phyloP scores from a whole-genome alignment of 2,888 invertebrate genomes.

The Temnothorax rugatulus region DNA sequence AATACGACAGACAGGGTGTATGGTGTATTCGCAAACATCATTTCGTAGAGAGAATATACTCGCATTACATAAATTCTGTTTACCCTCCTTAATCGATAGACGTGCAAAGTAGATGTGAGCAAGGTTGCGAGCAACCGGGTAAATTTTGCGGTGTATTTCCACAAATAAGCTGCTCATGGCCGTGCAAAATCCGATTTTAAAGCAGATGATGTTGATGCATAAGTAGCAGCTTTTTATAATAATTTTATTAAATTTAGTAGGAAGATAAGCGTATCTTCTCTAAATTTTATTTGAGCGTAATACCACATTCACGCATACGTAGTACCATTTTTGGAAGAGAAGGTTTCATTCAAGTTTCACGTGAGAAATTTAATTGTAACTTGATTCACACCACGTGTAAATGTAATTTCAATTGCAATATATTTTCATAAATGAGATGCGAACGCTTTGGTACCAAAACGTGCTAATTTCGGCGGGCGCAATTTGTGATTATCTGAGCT shows the following conservation, averaged over 20 bases:
- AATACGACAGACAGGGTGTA: neutral
- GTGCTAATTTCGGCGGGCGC: neutral
- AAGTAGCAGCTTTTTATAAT: neutral
- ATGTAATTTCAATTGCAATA: neutral
- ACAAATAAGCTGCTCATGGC: neutral
- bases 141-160: constrained; percentile 26
- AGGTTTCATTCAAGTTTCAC: neutral
- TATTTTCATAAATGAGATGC: constrained; percentile 3
- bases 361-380: neutral
- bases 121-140: constrained; percentile 7
- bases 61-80: constrained; percentile 44
- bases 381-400: neutral
- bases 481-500: constrained; percentile 34
- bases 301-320: neutral
- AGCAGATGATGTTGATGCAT: neutral
- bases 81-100: constrained; percentile 37
- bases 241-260: constrained; percentile 26
- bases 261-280: neutral
- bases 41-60: constrained; percentile 39
- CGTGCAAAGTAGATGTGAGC: constrained; percentile 1
- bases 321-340: neutral
- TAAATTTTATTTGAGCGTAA: neutral
- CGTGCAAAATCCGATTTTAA: constrained; percentile 10
- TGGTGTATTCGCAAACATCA: constrained; percentile 39
- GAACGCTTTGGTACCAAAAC: neutral